A percentile compares a stretch with the other conserved stretches of the same genome.
Conservation (phyloP, 2,113 vertebrate species). For the Heloderma charlesbogerti region DNA sequence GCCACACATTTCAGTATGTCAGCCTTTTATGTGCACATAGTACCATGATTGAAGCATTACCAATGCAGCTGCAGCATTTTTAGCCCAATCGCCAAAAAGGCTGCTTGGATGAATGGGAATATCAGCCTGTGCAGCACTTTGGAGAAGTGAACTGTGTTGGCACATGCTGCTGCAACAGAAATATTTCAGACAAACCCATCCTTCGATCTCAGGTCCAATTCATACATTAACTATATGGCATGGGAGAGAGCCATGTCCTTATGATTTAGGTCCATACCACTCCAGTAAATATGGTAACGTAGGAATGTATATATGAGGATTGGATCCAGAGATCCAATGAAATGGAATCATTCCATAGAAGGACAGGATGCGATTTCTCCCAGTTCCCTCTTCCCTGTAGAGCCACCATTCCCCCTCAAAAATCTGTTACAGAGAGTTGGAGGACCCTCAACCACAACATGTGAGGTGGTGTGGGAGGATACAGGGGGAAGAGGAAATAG, state of each 20-base stretch:
- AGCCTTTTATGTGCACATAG: neutral
- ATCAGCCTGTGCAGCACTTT: neutral
- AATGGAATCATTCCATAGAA: neutral
- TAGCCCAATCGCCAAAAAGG: neutral
- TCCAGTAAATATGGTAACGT: too few relatives aligned
- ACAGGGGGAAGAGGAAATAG: neutral
- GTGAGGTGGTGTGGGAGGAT: neutral
- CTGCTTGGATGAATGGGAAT: neutral
- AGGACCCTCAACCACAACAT: neutral
- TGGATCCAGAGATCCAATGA: neutral
- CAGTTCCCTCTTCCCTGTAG: neutral
- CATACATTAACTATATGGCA: neutral
- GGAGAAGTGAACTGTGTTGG: neutral
- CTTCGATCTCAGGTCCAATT: neutral
- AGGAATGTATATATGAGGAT: neutral
- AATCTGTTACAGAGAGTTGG: neutral
- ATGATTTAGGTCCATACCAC: neutral
- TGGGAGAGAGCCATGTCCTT: neutral
- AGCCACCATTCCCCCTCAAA: too few relatives aligned
- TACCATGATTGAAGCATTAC: neutral
- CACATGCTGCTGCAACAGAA: neutral
- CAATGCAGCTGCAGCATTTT: neutral
- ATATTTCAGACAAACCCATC: neutral
- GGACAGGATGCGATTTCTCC: neutral
- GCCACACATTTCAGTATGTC: neutral